Percentiles rank a stretch among this genome's conserved stretches.
These are phyloP conservation scores for Leptopilina myrica DNA, from an alignment of 2,888 invertebrate genomes.

Conservation along the genomic window DNA sequence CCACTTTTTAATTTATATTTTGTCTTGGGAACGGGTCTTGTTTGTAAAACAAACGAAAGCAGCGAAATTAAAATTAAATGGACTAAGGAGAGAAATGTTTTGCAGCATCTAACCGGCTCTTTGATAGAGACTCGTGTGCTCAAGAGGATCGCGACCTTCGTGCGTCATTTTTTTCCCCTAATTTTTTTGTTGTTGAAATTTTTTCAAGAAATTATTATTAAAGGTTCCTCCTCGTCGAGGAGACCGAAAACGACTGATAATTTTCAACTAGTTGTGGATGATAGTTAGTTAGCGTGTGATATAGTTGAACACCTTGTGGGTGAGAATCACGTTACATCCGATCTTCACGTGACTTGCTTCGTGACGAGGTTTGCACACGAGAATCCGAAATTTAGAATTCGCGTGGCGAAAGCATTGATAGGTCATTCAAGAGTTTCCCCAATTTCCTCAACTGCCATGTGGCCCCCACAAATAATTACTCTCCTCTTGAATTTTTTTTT, in stretches of 20 bases:
- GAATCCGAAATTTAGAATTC: slow-evolving; percentile 53
- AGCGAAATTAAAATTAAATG: no score
- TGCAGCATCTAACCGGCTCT: slow-evolving; percentile 67
- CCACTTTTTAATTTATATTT: no score
- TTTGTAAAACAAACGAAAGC: no score
- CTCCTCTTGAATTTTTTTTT: neutral
- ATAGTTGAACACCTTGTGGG: slow-evolving; percentile 49
- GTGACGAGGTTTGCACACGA: slow-evolving; percentile 52
- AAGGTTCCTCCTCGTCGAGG: slow-evolving; percentile 55
- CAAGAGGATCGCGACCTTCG: slow-evolving; percentile 73
- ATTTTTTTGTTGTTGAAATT: neutral
- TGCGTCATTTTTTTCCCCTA: slow-evolving; percentile 57
- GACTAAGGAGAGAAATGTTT: neutral
- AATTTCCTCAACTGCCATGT: slow-evolving; percentile 54
- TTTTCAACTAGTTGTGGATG: slow-evolving; percentile 45
- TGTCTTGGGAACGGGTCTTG: no score
- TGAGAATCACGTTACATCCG: slow-evolving; percentile 63
- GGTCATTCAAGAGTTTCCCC: slow-evolving; percentile 45
- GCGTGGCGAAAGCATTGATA: slow-evolving; percentile 56
- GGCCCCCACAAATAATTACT: slow-evolving; percentile 51
- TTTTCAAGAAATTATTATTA: neutral
- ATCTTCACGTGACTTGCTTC: slow-evolving; percentile 58
- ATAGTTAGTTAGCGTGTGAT: slow-evolving; percentile 32
- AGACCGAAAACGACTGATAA: slow-evolving; percentile 60
- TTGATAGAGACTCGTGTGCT: slow-evolving; percentile 74